phyloP scores from a whole-genome alignment of 2,888 invertebrate species.

The Coenonympha arcania region DNA sequence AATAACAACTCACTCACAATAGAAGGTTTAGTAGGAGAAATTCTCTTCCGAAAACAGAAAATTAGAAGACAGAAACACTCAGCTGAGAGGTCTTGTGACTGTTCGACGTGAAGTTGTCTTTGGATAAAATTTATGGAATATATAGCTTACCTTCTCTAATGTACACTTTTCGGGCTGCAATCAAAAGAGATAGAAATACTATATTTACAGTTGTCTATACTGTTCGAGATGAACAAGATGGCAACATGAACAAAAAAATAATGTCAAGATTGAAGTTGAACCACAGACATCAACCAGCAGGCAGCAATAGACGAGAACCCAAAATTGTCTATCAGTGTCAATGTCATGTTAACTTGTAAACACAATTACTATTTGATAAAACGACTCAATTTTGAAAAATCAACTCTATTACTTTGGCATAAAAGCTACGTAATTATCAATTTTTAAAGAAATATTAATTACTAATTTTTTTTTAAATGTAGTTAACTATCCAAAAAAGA shows the following conservation, averaged over 20 bases:
- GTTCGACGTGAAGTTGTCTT: conserved; percentile 51
- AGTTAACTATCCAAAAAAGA: too few relatives aligned
- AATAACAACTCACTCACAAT: conserved; percentile 29
- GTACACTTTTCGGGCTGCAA: conserved; percentile 47
- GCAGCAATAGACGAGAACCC: background rate
- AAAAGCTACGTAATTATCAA: background rate
- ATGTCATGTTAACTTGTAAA: too few relatives aligned
- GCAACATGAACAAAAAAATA: conserved; percentile 23
- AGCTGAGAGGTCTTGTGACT: conserved; percentile 76
- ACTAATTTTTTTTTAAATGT: background rate
- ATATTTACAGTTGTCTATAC: conserved; percentile 32
- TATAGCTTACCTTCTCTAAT: conserved; percentile 64
- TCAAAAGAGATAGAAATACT: conserved; percentile 48
- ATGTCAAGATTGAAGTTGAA: background rate
- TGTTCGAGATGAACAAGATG: conserved; percentile 27
- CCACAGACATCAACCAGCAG: background rate
- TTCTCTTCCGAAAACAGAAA: conserved; percentile 47
- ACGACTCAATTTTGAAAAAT: background rate
- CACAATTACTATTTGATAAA: too few relatives aligned
- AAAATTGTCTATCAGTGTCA: too few relatives aligned
- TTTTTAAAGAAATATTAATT: background rate
- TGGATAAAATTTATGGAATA: conserved; percentile 26
- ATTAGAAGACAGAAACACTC: conserved; percentile 48
- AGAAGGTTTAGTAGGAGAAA: conserved; percentile 29
- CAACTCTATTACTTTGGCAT: too few relatives aligned